Percentiles rank a stretch among this genome's conserved stretches.
phyloP scores from a whole-genome alignment of 92 coral and sea anemone species.

The Plumapathes pennacea region DNA sequence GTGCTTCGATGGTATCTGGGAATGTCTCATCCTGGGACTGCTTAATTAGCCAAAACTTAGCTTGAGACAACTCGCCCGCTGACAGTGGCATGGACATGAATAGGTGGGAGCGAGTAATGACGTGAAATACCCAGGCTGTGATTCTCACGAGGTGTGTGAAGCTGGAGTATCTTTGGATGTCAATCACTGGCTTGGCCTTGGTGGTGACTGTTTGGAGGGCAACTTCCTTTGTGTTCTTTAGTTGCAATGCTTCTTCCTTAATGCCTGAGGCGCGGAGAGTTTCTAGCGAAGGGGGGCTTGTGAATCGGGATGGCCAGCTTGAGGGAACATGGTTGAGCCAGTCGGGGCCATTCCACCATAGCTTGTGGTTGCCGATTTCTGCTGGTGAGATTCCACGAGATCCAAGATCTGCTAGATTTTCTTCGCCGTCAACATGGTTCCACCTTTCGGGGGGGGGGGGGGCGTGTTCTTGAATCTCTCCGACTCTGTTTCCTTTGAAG shows the following conservation, averaged over 20 bases:
- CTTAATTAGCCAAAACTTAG: slow-evolving; percentile 33
- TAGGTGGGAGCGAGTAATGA: slow-evolving; percentile 43
- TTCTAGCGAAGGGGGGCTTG: slow-evolving; percentile 34
- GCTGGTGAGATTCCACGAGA: slow-evolving; percentile 42
- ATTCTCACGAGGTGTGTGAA: slow-evolving; percentile 27
- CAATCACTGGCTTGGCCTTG: slow-evolving; percentile 14
- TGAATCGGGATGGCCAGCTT: slow-evolving; percentile 27
- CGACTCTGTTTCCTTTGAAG: slow-evolving; percentile 45
- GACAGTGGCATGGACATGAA: slow-evolving; percentile 41
- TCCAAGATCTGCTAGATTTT: slow-evolving; percentile 59
- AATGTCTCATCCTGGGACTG: slow-evolving; percentile 36
- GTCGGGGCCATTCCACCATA: slow-evolving; percentile 57
- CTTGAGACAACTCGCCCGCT: slow-evolving; percentile 29
- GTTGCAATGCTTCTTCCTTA: slow-evolving; percentile 22
- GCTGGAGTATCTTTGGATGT: slow-evolving; percentile 37
- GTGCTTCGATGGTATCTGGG: slow-evolving; percentile 12
- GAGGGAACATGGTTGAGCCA: slow-evolving; percentile 30
- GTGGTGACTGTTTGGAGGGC: slow-evolving; percentile 24
- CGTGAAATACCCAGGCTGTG: slow-evolving; percentile 42
- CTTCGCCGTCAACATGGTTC: slow-evolving; percentile 22
- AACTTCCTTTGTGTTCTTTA: slow-evolving; percentile 32
- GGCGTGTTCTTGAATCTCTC: slow-evolving; percentile 48
- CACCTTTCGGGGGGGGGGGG: slow-evolving; percentile 53
- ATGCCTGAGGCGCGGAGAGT: slow-evolving; percentile 17
- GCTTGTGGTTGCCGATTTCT: slow-evolving; percentile 19